Conservation (phyloP, 2,797 vertebrate species). For the Chloroceryle inda region DNA sequence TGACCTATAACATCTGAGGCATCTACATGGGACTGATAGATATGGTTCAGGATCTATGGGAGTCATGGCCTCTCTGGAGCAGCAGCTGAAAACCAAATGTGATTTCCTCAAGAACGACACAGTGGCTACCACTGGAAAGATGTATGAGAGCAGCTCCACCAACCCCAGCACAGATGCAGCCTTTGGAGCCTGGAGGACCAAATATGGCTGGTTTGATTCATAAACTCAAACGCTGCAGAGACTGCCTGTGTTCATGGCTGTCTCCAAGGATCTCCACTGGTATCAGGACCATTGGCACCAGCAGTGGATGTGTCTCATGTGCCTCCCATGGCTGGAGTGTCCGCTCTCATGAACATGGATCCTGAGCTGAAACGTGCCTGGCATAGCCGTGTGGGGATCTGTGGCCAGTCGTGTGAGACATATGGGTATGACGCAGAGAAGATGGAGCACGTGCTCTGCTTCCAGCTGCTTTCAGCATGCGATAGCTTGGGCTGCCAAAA, state of each 20-base stretch:
- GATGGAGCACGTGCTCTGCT: neutral
- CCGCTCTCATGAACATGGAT: neutral
- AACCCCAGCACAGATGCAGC: neutral
- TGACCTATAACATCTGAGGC: neutral
- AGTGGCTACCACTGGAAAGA: neutral
- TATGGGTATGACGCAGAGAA: neutral
- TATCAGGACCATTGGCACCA: neutral
- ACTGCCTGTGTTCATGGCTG: neutral
- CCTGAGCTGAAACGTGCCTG: fast-evolving
- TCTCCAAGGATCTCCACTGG: neutral
- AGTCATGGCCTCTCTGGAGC: neutral
- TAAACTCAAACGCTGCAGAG: neutral
- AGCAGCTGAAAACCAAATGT: neutral
- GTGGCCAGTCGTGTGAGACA: neutral
- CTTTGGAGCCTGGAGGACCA: neutral
- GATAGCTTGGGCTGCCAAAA: neutral
- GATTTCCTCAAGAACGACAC: neutral
- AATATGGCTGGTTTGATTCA: neutral
- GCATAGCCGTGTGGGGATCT: neutral
- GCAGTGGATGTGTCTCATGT: neutral
- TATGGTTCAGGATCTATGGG: neutral
- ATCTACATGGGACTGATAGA: neutral
- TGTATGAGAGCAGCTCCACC: neutral
- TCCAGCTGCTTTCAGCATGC: neutral
- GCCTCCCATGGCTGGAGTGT: neutral